Base-by-base conservation (phyloP, 1,140 invertebrate species). In the Metopolophium dirhodum region DNA sequence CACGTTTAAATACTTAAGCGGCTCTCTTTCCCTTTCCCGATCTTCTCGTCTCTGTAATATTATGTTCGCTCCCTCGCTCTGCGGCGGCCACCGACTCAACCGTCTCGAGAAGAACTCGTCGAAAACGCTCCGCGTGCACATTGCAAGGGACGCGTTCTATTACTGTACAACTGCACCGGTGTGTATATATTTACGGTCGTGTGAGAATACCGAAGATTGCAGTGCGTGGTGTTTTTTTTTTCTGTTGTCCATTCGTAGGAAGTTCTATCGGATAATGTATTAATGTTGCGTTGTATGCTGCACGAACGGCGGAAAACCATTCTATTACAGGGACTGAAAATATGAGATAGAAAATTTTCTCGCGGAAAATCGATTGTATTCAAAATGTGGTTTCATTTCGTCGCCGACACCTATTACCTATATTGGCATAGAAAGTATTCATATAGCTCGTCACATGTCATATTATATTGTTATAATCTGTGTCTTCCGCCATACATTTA, bases 1-100 rank as follows among this genome's bases (percentile, higher is more conserved):
- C 61, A 77, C 61, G 61, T n/a, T 77, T 77, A 77, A 77, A 77
- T 77, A 77, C 61, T 77, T 77, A 77, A 77, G 20, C 61, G n/a
- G 4, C 61, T 77, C 61, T 77, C 61, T 77, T 35, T 35, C 61
- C n/a, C 61, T 68, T 2, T 8, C 35, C 37, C 77, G n/a, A 8
- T 14, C n/a, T 37, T 30, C 61, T 11, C 61, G 57, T 77, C 61
- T n/a, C 14, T 7, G 18, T 77, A 14, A 41, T 41, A 2, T 41
- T 41, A 41, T 41, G 41, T 41, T n/a, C n/a, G 14, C 61, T 77
- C 51, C 51, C 20, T 23, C 22, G 20, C 51, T 22, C 51, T 22
- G 51, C 51, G 1, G 11, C 1, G 49, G 14, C 2, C 49, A 41
- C 41, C 41, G 4, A 49, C 47, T 51, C 18, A 23, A 54, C 20